Conservation (phyloP, 1,140 invertebrate species). For the Brachionus manjavacas region DNA sequence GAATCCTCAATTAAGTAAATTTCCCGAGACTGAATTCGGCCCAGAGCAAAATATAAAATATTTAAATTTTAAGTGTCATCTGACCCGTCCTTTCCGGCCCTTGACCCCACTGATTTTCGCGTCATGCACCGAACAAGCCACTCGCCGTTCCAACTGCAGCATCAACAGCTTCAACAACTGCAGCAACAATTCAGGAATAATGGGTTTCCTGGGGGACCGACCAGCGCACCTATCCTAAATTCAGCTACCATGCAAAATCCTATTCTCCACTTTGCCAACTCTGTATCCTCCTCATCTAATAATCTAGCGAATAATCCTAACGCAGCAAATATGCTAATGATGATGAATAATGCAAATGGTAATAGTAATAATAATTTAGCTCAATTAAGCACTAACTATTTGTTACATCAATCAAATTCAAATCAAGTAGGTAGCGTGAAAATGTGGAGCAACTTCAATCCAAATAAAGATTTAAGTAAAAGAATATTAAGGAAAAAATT, state of each 20-base stretch:
- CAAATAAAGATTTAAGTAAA: conserved; percentile 34
- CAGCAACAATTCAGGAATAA: not conserved
- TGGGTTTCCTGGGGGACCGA: not conserved
- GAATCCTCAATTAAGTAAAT: conserved; percentile 6
- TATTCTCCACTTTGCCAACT: conserved; percentile 36
- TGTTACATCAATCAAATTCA: conserved; percentile 26
- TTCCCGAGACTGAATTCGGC: not conserved
- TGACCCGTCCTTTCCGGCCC: conserved; percentile 1
- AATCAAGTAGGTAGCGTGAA: conserved; percentile 26
- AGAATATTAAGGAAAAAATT: not conserved
- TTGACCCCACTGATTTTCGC: conserved; percentile 28
- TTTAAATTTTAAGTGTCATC: not conserved
- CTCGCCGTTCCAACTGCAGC: conserved; percentile 15
- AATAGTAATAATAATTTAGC: conserved; percentile 36
- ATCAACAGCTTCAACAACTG: not conserved
- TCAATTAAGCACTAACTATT: conserved; percentile 21
- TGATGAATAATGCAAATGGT: conserved; percentile 32
- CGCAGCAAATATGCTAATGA: conserved; percentile 33
- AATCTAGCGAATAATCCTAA: not conserved
- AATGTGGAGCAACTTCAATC: conserved; percentile 42
- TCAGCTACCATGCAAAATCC: conserved; percentile 7
- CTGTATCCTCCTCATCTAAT: not conserved
- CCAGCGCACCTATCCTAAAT: not conserved
- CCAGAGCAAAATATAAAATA: not conserved
- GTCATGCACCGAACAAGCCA: conserved; percentile 10